A percentile compares a stretch with the other conserved stretches of the same genome.
phyloP scores from a whole-genome alignment of 2,888 invertebrate genomes.

The Pristionchus entomophagus region DNA sequence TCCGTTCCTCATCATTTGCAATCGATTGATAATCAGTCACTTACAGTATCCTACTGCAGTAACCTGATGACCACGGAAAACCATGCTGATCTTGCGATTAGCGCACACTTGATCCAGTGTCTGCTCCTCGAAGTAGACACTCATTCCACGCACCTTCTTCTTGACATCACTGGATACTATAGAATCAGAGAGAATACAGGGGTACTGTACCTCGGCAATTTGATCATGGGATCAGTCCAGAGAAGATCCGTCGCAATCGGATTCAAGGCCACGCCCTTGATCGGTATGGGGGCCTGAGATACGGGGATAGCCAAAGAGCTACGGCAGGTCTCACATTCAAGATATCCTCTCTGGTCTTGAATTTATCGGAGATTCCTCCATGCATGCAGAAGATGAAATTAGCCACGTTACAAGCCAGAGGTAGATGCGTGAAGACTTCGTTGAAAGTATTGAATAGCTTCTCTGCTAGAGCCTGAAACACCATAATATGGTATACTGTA shows the following conservation, averaged over 20 bases:
- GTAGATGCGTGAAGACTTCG: conserved; percentile 44
- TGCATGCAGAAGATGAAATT: conserved; percentile 45
- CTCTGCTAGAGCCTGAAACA: too few species aligned
- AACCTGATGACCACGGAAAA: conserved; percentile 42
- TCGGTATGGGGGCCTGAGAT: neutral
- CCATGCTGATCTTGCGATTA: conserved; percentile 34
- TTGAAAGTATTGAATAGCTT: conserved; percentile 40
- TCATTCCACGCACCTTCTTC: conserved; percentile 40
- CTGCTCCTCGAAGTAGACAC: conserved; percentile 47
- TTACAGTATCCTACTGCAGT: neutral
- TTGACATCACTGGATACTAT: neutral
- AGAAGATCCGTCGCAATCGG: neutral
- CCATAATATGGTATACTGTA: too few species aligned
- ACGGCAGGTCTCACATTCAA: neutral
- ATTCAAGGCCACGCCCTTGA: neutral
- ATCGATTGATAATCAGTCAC: neutral
- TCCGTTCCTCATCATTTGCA: conserved; percentile 40
- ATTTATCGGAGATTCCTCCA: conserved; percentile 42
- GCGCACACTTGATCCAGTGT: conserved; percentile 11
- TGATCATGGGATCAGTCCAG: conserved; percentile 6
- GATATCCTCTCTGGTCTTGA: conserved; percentile 27
- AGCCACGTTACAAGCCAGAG: conserved; percentile 39
- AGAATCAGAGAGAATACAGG: neutral
- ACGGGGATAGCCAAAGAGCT: neutral
- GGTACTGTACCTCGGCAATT: neutral